Base-by-base conservation (phyloP, 2,888 invertebrate species). In the Leuctra nigra region DNA sequence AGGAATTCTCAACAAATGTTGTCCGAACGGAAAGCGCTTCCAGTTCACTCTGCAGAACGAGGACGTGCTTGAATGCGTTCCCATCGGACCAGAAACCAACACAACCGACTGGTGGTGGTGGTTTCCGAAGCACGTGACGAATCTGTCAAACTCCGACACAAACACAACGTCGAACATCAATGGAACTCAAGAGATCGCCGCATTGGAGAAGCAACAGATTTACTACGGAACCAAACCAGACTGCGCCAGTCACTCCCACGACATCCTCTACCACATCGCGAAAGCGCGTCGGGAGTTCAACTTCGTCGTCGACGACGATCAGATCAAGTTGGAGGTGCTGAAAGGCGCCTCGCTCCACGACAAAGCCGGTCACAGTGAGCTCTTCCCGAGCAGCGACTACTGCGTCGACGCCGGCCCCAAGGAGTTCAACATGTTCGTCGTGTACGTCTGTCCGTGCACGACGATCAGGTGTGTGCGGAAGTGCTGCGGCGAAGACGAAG, bases 91-190 rank as follows among this genome's bases (percentile, higher is more conserved):
- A 4, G 44, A 44, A 23, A 44, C 44, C 22, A 44, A 44, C 23
- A 44, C 44, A 6, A 44, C 44, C 4, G 44, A 44, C 23, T 44
- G 44, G 44, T 44, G 44, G 44, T 44, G 44, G 44, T 44, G 44
- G 44, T 44, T 44, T n/a, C 44, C 44, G 2, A 44, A 44, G 23
- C 44, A 44, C n/a, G 44, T 44, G 4, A 44, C 23, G 44, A 16
- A 18, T 9, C 7, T 7, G 13, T 16, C 39, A 14, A 39, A 39
- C n/a, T n/a, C 23, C 6, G 23, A 20, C 6, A 23, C 6, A n/a
- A 44, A 44, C 23, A 23, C 4, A 4, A 44, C 44, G 23, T 2
- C 23, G 2, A 14, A 41, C n/a, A 20, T 44, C 44, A 44, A 44
- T n/a, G 44, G 23, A 7, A 16, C 33, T 4, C n/a, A 29, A 22